Conservation (phyloP, 1,140 invertebrate species). For the Zaprionus inermis region DNA sequence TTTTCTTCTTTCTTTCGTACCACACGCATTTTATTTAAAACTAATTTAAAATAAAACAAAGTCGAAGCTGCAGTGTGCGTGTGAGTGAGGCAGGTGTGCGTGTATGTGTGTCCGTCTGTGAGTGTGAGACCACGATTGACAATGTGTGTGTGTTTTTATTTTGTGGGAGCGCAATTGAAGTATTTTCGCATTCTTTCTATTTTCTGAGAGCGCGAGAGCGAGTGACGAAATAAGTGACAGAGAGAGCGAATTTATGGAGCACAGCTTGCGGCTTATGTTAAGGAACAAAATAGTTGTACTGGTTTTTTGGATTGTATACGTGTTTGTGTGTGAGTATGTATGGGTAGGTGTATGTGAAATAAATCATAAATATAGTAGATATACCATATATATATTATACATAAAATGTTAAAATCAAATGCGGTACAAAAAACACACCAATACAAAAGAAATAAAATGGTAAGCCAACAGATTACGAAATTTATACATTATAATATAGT, state of each 20-base stretch:
- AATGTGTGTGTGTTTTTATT: no score
- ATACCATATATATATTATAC: slow-evolving; percentile 5
- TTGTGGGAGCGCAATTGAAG: slow-evolving; percentile 32
- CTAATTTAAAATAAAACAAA: slow-evolving; percentile 65
- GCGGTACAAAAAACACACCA: slow-evolving; percentile 49
- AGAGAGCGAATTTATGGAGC: slow-evolving; percentile 10
- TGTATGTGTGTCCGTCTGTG: slow-evolving; percentile 25
- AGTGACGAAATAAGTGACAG: background rate
- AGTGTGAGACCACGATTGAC: slow-evolving; percentile 4
- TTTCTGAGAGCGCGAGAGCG: slow-evolving; percentile 8
- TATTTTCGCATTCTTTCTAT: slow-evolving; percentile 22
- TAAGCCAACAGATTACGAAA: slow-evolving; percentile 40
- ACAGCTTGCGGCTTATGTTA: slow-evolving; percentile 44
- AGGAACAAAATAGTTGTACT: slow-evolving; percentile 11
- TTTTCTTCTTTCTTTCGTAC: slow-evolving; percentile 7
- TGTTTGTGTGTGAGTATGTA: slow-evolving; percentile 35
- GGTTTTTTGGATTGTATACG: background rate
- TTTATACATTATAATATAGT: slow-evolving; percentile 13
- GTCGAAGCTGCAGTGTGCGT: slow-evolving; percentile 31
- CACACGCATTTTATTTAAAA: slow-evolving; percentile 54
- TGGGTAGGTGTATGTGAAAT: slow-evolving; percentile 34
- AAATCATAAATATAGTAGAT: slow-evolving; percentile 25
- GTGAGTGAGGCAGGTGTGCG: slow-evolving; percentile 9
- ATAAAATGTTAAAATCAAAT: slow-evolving; percentile 59
- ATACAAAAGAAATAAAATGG: slow-evolving; percentile 36